phyloP scores from a whole-genome alignment of 2,113 vertebrate species.

The Psophia crepitans region DNA sequence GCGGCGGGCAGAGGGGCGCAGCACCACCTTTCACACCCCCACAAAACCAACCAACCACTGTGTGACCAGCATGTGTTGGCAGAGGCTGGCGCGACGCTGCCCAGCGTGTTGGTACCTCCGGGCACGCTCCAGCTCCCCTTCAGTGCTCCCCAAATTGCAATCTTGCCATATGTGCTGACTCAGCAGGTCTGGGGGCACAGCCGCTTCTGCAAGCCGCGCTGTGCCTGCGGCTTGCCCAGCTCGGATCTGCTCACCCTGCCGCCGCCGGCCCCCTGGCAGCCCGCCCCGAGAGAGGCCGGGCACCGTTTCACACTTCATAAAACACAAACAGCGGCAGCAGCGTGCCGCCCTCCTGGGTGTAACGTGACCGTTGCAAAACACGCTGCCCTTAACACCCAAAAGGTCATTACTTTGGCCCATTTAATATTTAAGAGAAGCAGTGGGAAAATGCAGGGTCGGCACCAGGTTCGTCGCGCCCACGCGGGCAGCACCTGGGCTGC shows the following conservation, averaged over 20 bases:
- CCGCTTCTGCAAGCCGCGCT: not conserved
- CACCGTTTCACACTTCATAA: not conserved
- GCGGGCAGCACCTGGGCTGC: not conserved
- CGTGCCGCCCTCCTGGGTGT: not conserved
- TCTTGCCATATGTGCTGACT: rapidly evolving
- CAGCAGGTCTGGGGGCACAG: not conserved
- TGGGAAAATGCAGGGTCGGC: not conserved
- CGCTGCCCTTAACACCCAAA: not conserved
- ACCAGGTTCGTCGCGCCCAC: rapidly evolving
- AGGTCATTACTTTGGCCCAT: not conserved
- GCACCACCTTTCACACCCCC: not conserved
- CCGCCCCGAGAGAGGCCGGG: not conserved
- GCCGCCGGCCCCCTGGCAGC: rapidly evolving
- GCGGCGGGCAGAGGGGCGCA: not conserved
- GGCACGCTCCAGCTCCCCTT: not conserved
- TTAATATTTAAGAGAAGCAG: not conserved
- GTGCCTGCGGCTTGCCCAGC: not conserved
- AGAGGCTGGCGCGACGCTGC: not conserved
- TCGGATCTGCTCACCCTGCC: not conserved
- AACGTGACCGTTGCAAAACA: not conserved
- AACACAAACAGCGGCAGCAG: not conserved
- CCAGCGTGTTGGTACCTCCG: rapidly evolving
- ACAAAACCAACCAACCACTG: not conserved
- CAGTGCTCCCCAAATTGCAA: not conserved
- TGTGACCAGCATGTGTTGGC: rapidly evolving